A percentile compares a stretch with the other conserved stretches of the same genome.
Evolutionary conservation across 2,113 vertebrate genomes (phyloP).

Genomic region (Tonatia bakeri): DNA sequence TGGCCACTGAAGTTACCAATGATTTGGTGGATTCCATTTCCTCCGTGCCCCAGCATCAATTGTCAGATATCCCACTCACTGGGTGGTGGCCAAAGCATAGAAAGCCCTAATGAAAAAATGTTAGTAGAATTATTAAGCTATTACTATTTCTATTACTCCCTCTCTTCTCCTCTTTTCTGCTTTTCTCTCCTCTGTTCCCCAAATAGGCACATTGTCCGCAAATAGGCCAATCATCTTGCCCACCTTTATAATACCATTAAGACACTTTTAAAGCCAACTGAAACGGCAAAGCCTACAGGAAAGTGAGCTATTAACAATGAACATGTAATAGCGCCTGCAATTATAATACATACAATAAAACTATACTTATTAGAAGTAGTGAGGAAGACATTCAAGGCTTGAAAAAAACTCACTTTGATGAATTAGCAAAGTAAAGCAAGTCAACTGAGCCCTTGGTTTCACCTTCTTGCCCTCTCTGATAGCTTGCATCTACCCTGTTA

Average conservation of each 20-base stretch:
- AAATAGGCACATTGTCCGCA: slow-evolving; percentile 52
- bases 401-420: slow-evolving; percentile 2
- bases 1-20: slow-evolving; percentile 7
- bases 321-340: slow-evolving; percentile 44
- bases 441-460: not conserved
- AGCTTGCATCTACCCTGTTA: not conserved
- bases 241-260: slow-evolving; percentile 47
- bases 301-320: slow-evolving; percentile 54
- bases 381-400: not conserved
- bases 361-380: slow-evolving; percentile 37
- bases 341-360: slow-evolving; percentile 55
- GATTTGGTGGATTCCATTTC: slow-evolving; percentile 24
- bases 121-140: slow-evolving; percentile 49
- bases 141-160: slow-evolving; percentile 34
- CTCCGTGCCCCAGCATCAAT: not conserved
- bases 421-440: slow-evolving; percentile 20
- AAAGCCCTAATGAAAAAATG: slow-evolving; percentile 52
- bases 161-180: not conserved
- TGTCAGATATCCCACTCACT: slow-evolving; percentile 19
- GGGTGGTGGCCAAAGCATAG: slow-evolving; percentile 42
- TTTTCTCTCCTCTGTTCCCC: slow-evolving; percentile 43
- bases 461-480: not conserved
- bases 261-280: slow-evolving; percentile 42
- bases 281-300: slow-evolving; percentile 51
- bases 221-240: slow-evolving; percentile 49